Percentiles rank a stretch among this genome's conserved stretches.
These are phyloP conservation scores for Struthio camelus DNA, from an alignment of 2,113 vertebrate genomes.

Conservation along the genomic window DNA sequence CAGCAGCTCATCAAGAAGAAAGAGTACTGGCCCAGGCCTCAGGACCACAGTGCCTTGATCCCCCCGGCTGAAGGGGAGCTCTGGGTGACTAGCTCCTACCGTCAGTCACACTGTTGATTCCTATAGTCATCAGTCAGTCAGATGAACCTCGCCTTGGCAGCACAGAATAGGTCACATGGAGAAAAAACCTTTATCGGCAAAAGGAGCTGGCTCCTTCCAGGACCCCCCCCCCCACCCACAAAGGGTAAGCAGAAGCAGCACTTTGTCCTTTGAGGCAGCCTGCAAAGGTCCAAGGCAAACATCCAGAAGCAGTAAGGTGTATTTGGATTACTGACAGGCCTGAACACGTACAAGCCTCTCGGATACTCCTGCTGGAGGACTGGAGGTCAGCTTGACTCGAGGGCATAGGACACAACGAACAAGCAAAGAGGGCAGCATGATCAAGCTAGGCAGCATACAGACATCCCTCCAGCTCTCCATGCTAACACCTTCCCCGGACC, in stretches of 20 bases:
- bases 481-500: no score
- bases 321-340: not conserved
- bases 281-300: not conserved
- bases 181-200: not conserved
- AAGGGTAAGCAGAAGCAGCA: not conserved
- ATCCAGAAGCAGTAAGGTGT: not conserved
- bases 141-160: not conserved
- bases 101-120: not conserved
- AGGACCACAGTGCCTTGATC: no score
- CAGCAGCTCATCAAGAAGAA: not conserved
- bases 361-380: not conserved
- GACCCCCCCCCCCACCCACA: not conserved
- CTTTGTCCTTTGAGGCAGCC: not conserved
- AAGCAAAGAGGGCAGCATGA: not conserved
- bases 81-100: not conserved
- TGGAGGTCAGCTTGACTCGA: not conserved
- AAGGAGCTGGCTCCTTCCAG: not conserved
- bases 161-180: not conserved
- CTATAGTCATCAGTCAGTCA: not conserved
- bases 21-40: not conserved
- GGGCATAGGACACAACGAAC: rapidly evolving
- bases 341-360: not conserved
- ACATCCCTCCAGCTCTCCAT: not conserved
- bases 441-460: rapidly evolving
- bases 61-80: not conserved